phyloP scores from a whole-genome alignment of 2,888 invertebrate genomes.

The Dyspetes luteomarginatus region DNA sequence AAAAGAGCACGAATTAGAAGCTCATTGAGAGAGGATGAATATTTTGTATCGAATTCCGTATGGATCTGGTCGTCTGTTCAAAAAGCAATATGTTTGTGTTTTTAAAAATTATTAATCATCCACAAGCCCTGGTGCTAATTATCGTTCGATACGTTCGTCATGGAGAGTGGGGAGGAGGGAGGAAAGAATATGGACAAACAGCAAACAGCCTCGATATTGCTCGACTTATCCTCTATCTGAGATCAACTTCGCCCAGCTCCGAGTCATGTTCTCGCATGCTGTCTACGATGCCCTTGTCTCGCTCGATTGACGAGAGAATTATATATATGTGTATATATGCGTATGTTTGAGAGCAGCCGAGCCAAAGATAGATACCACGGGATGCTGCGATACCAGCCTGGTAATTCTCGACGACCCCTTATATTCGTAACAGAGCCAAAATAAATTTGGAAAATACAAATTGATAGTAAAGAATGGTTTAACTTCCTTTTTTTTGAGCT shows the following conservation, averaged over 20 bases:
- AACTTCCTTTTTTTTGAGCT: too few species aligned
- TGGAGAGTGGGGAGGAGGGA: not conserved
- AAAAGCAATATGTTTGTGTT: not conserved
- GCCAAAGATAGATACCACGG: slow-evolving; percentile 12
- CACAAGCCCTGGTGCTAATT: slow-evolving; percentile 1
- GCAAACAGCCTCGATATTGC: not conserved
- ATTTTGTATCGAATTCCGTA: slow-evolving; percentile 22
- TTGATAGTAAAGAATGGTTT: too few species aligned
- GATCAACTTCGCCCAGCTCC: not conserved
- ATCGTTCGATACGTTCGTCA: not conserved
- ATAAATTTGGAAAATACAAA: slow-evolving; percentile 10
- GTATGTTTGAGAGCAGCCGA: slow-evolving; percentile 3
- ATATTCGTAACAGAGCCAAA: not conserved
- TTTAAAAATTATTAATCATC: not conserved
- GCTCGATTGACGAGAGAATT: slow-evolving; percentile 11
- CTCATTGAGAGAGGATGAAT: not conserved
- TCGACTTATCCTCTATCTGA: too few species aligned
- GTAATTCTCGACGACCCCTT: slow-evolving; percentile 5
- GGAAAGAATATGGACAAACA: too few species aligned
- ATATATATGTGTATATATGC: too few species aligned
- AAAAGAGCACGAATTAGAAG: slow-evolving; percentile 3
- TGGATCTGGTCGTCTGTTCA: not conserved
- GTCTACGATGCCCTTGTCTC: not conserved
- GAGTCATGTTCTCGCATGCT: not conserved
- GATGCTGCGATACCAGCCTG: not conserved